Evolutionary conservation across 2,113 vertebrate species (phyloP).

Genomic region (Corythornis madagascariensis): DNA sequence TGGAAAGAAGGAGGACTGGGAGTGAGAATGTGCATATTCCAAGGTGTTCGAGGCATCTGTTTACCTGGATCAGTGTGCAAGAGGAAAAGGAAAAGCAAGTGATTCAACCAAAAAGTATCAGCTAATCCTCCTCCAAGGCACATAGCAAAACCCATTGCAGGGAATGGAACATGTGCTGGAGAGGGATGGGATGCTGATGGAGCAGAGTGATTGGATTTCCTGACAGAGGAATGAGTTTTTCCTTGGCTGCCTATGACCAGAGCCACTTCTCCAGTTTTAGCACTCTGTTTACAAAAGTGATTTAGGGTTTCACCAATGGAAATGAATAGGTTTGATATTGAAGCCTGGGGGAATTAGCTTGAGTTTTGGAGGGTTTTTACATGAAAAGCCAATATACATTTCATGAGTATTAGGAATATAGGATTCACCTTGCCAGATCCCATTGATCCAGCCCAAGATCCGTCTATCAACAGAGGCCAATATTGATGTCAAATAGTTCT

Average conservation of each 20-base stretch:
- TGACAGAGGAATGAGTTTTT: not conserved
- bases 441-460: not conserved
- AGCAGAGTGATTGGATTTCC: not conserved
- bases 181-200: not conserved
- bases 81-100: not conserved
- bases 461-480: not conserved
- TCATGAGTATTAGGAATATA: not conserved
- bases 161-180: not conserved
- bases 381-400: not conserved
- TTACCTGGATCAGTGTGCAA: not conserved
- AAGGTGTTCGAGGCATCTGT: conserved; percentile 27
- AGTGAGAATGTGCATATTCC: not conserved
- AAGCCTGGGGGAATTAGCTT: not conserved
- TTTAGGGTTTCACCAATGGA: not conserved
- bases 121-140: not conserved
- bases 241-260: not conserved
- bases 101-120: not conserved
- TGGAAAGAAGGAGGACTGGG: conserved; percentile 12
- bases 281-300: not conserved
- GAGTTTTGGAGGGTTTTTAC: not conserved
- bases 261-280: not conserved
- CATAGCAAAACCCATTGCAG: not conserved
- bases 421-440: not conserved
- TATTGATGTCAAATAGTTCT: not conserved
- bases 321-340: not conserved